Evolutionary conservation across 2,113 vertebrate species (phyloP).

Genomic region (Tenrec ecaudatus): DNA sequence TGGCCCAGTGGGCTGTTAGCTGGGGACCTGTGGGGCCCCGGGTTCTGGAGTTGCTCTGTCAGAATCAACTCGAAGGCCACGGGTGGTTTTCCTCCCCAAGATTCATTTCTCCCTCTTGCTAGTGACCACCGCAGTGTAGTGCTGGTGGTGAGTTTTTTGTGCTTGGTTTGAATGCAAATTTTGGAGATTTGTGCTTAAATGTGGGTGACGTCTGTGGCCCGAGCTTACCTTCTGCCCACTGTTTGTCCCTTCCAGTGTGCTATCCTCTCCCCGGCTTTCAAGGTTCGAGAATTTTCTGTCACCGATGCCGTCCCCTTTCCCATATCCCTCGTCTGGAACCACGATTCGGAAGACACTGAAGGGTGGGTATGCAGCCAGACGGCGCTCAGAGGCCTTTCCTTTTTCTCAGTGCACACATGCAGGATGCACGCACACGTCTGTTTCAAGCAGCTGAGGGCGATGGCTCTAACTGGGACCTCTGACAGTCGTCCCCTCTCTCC

Average conservation of each 20-base stretch:
- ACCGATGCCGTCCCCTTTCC: constrained; percentile 90
- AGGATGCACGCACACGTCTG: not conserved
- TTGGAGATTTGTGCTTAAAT: constrained; percentile 9
- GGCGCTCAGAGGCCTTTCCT: not conserved
- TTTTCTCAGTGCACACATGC: not conserved
- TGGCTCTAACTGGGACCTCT: too few species aligned
- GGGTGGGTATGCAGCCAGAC: constrained; percentile 88
- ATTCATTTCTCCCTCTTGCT: not conserved
- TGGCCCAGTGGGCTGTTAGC: not conserved
- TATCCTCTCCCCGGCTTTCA: constrained; percentile 91
- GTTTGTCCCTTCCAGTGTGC: constrained; percentile 85
- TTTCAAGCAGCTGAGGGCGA: too few species aligned
- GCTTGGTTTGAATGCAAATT: not conserved
- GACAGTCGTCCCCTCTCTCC: too few species aligned
- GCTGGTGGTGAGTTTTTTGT: not conserved
- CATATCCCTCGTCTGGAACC: constrained; percentile 89
- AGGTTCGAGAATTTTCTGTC: constrained; percentile 91
- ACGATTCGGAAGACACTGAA: constrained; percentile 88
- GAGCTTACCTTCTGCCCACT: not conserved
- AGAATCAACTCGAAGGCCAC: not conserved
- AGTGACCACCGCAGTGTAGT: not conserved
- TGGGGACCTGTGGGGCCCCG: too few species aligned
- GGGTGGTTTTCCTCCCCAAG: not conserved
- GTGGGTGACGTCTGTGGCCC: not conserved
- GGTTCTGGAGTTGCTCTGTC: not conserved